Base-by-base conservation (phyloP, 2,888 invertebrate species). In the Erebia epiphron region DNA sequence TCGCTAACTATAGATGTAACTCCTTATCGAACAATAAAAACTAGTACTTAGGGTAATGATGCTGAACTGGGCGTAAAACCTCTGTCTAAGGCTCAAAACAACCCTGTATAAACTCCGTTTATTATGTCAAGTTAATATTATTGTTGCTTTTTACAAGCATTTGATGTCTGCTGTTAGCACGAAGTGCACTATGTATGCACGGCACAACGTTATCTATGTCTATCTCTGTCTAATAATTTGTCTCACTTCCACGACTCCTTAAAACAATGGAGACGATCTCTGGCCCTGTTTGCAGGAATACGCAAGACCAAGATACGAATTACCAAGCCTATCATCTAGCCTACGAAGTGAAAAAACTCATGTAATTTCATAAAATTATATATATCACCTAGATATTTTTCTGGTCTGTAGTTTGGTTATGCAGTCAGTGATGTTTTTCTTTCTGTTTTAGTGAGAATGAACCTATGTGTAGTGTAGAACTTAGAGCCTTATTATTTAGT, bases 321-420 rank as follows among this genome's bases (percentile, higher is more conserved):
- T 98, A 98, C 95, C 97, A 98, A 95, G 98, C 98, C 95, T 98
- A 98, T 95, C 98, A 98, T 95, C 98, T 99, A 95, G 98, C 98
- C 96, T 99, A 99, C 96, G 98, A 99, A 98, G 98, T 99, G 96
- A 98, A 99, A 97, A 99, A 99, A 96, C 98, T 99, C 96, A 98
- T 99, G 99, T 99, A 98, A 96, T 97, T 88, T 81, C 83, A 84
- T 79, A 86, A 84, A 84, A 79, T 89, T 85, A 84, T 84, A 85
- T 76, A 76, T 75, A 85, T 89, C 89, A 88, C 89, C 87, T 92
- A 92, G 90, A 87, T 85, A 68, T 61, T 73, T 71, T 71, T 57
- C 68, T 76, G 69, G 70, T 71, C 61, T 67, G 69, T 75, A 72
- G 76, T 75, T 70, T 69, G 63, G 43, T 66, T 26, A 65, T 56